Evolutionary conservation across 2,888 invertebrate genomes (phyloP).

Genomic region (Drosophila flavopinicola): DNA sequence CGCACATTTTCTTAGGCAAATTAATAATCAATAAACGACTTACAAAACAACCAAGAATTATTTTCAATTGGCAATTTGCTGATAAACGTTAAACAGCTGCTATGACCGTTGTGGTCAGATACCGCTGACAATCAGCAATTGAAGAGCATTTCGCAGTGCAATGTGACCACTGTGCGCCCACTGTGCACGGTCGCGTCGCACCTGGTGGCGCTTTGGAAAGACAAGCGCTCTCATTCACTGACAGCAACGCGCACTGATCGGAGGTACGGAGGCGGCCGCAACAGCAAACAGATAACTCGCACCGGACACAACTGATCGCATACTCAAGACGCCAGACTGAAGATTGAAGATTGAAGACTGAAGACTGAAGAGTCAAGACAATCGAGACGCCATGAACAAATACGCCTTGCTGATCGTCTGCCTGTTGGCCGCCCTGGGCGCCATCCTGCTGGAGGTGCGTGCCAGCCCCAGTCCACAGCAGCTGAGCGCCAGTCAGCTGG

Average conservation of each 20-base stretch:
- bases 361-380: no score
- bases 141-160: not conserved
- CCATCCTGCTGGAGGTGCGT: conserved; percentile 57
- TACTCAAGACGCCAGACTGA: conserved; percentile 9
- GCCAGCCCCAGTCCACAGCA: conserved; percentile 46
- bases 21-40: not conserved
- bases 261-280: conserved; percentile 24
- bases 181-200: conserved; percentile 26
- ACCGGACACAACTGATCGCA: conserved; percentile 17
- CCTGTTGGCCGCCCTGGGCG: conserved; percentile 53
- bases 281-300: not conserved
- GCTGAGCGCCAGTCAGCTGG: conserved; percentile 59
- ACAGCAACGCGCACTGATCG: conserved; percentile 37
- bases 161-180: conserved; percentile 22
- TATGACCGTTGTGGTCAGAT: not conserved
- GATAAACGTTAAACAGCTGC: conserved; percentile 4
- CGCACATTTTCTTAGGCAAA: no score
- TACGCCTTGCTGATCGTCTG: conserved; percentile 55
- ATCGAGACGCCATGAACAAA: conserved; percentile 60
- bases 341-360: no score
- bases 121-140: conserved; percentile 1
- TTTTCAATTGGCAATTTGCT: not conserved
- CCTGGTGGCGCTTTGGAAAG: conserved; percentile 16
- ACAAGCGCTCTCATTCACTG: conserved; percentile 39
- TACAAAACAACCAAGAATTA: no score